Evolutionary conservation across 2,113 vertebrate species (phyloP).

Genomic region (Oreochromis niloticus): DNA sequence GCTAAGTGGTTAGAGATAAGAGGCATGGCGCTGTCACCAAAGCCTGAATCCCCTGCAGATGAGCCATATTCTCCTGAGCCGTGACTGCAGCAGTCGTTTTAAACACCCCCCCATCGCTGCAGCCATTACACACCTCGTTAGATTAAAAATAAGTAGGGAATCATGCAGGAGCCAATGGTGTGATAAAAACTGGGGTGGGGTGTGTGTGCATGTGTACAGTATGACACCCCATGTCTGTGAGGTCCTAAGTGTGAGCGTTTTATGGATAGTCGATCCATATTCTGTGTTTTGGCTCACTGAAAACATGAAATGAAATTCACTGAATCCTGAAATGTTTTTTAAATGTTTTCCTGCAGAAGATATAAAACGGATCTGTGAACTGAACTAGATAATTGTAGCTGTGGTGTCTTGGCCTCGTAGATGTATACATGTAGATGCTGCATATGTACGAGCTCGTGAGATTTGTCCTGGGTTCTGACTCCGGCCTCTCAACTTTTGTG

Average conservation of each 20-base stretch:
- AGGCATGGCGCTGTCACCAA: not conserved
- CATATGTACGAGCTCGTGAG: not conserved
- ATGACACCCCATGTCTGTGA: not conserved
- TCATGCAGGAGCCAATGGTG: not conserved
- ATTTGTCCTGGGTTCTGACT: not conserved
- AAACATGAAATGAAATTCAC: conserved; percentile 14
- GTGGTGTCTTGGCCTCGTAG: not conserved
- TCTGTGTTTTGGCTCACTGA: not conserved
- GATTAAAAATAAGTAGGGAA: conserved; percentile 25
- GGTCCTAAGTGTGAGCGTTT: not conserved
- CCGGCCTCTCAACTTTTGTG: not conserved
- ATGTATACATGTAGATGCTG: rapidly evolving
- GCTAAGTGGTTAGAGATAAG: conserved; percentile 39
- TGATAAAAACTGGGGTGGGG: not conserved
- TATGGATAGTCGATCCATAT: not conserved
- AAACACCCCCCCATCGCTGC: conserved; percentile 9
- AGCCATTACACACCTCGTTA: conserved; percentile 54
- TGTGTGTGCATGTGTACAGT: not conserved
- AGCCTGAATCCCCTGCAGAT: conserved; percentile 4
- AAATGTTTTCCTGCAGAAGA: not conserved
- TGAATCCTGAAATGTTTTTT: conserved; percentile 12
- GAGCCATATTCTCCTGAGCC: conserved; percentile 30
- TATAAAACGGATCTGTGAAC: not conserved
- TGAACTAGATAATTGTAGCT: not conserved
- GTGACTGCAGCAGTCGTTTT: conserved; percentile 25